These are phyloP conservation scores for Danio choprae DNA, from an alignment of 2,797 vertebrate genomes.

Conservation along the genomic window DNA sequence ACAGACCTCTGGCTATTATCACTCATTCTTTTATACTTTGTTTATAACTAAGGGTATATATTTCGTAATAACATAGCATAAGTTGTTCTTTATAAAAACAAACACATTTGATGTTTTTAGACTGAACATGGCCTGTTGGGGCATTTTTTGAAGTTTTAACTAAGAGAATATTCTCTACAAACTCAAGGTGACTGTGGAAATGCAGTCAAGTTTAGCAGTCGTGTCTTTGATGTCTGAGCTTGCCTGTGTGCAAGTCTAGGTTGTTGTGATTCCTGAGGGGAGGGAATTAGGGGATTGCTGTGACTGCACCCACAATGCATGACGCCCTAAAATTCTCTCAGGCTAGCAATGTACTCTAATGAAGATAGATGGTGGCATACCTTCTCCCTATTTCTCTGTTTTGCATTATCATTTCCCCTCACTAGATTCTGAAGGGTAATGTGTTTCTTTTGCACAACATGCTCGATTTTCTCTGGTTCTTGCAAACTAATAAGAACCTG, in stretches of 20 bases:
- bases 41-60: conserved; percentile 17
- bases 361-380: conserved; percentile 13
- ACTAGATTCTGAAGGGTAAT: not conserved
- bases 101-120: conserved; percentile 24
- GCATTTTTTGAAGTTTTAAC: conserved; percentile 24
- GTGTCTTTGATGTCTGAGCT: conserved; percentile 21
- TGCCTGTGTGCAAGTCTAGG: not conserved
- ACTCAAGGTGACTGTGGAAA: conserved; percentile 40
- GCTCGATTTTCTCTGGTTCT: not conserved
- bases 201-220: not conserved
- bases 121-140: conserved; percentile 18
- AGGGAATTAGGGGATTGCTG: conserved; percentile 16
- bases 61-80: conserved; percentile 21
- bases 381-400: not conserved
- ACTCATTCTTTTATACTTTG: conserved; percentile 3
- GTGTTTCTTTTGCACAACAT: not conserved
- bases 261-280: conserved; percentile 25
- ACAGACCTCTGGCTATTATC: conserved; percentile 32
- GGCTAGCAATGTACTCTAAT: conserved; percentile 9
- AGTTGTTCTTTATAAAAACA: conserved; percentile 10
- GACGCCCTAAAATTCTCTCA: conserved; percentile 27
- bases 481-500: not conserved
- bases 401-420: not conserved
- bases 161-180: conserved; percentile 14
- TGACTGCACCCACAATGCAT: conserved; percentile 8